Evolutionary conservation across 1,140 invertebrate genomes (phyloP).

Genomic region (Hypsibius dujardini): DNA sequence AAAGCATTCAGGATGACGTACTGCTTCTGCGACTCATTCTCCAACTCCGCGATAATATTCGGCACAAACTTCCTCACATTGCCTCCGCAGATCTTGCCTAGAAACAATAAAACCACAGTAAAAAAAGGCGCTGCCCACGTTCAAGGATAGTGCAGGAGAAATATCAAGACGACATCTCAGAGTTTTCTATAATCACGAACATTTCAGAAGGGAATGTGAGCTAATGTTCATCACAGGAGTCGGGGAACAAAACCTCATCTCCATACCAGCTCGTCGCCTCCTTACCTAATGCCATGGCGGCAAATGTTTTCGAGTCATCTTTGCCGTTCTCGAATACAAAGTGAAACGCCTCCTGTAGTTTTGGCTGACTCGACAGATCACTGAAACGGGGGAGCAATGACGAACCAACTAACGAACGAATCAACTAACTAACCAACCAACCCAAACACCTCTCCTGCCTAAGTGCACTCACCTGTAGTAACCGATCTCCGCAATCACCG

Average conservation of each 20-base stretch:
- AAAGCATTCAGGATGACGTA: slow-evolving; percentile 87
- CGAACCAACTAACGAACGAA: background rate
- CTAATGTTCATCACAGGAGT: background rate
- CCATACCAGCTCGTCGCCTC: background rate
- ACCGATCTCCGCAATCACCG: slow-evolving; percentile 90
- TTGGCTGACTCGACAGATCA: background rate
- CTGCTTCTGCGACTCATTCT: slow-evolving; percentile 75
- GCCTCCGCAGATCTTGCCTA: slow-evolving; percentile 68
- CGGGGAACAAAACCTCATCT: background rate
- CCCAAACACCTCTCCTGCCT: slow-evolving; percentile 21
- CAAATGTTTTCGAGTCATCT: slow-evolving; percentile 9
- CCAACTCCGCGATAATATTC: slow-evolving; percentile 81
- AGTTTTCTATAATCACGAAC: too few species aligned
- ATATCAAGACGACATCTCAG: too few species aligned
- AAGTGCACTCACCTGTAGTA: slow-evolving; percentile 52
- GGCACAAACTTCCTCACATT: slow-evolving; percentile 83
- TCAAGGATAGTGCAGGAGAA: too few species aligned
- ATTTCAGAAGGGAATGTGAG: background rate
- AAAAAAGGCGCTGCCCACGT: too few species aligned
- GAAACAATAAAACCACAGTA: slow-evolving; percentile 21
- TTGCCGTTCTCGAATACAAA: background rate
- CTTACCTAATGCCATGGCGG: slow-evolving; percentile 5
- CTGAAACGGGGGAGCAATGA: background rate
- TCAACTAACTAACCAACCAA: slow-evolving; percentile 6
- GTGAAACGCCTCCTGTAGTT: background rate